A percentile compares a stretch with the other conserved stretches of the same genome.
These are phyloP conservation scores for Cataglyphis hispanica DNA, from an alignment of 1,140 invertebrate genomes.

Conservation along the genomic window DNA sequence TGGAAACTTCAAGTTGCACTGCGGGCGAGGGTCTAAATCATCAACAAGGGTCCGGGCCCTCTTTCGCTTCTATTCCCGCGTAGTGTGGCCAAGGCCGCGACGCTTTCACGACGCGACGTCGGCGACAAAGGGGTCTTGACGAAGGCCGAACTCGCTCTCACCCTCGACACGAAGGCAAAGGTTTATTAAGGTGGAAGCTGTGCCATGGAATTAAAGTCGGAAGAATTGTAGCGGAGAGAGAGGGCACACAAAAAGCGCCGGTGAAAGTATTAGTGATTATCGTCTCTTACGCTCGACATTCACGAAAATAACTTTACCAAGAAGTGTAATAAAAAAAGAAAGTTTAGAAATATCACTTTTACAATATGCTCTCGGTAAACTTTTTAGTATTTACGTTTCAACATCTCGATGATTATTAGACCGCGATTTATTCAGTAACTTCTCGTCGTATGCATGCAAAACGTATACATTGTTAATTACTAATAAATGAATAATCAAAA, in stretches of 20 bases:
- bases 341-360: constrained; percentile 34
- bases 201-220: constrained; percentile 51
- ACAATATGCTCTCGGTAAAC: not conserved
- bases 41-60: constrained; percentile 20
- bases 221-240: not conserved
- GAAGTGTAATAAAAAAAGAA: constrained; percentile 34
- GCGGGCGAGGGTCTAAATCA: constrained; percentile 62
- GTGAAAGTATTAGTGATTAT: constrained; percentile 51
- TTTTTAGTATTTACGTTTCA: not conserved
- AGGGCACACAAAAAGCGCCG: constrained; percentile 5
- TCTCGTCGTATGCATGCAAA: not conserved
- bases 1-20: constrained; percentile 42
- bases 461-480: not conserved
- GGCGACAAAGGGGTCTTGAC: constrained; percentile 23
- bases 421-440: constrained; percentile 2
- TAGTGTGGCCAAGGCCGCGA: constrained; percentile 35
- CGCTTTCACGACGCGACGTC: not conserved
- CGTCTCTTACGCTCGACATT: constrained; percentile 8
- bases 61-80: constrained; percentile 26
- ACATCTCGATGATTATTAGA: not conserved
- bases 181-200: constrained; percentile 63
- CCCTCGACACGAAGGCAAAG: constrained; percentile 37
- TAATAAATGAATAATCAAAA: not conserved
- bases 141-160: constrained; percentile 9
- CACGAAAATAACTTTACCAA: constrained; percentile 1